These are phyloP conservation scores for Euura lappo DNA, from an alignment of 1,140 invertebrate species.

Conservation along the genomic window DNA sequence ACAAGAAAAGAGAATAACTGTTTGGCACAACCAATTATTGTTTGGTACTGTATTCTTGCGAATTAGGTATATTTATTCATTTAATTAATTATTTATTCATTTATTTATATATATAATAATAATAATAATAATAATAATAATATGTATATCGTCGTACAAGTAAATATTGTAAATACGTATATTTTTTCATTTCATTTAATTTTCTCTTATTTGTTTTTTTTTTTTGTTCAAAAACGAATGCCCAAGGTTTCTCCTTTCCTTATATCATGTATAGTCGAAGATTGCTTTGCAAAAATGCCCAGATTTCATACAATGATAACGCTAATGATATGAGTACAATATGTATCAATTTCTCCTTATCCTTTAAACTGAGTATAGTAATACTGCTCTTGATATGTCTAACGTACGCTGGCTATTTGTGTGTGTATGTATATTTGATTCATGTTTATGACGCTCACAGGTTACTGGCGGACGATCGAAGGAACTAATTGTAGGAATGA, in stretches of 20 bases:
- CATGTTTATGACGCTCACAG: conserved; percentile 6
- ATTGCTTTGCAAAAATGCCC: conserved; percentile 29
- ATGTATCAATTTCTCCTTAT: conserved; percentile 37
- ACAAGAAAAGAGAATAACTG: conserved; percentile 24
- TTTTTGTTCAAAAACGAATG: conserved; percentile 10
- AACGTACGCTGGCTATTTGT: conserved; percentile 40
- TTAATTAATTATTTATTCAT: conserved; percentile 11
- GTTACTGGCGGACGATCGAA: conserved; percentile 35
- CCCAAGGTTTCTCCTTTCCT: background rate
- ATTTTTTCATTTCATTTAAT: conserved; percentile 2
- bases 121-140: conserved; percentile 8
- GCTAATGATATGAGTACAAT: conserved; percentile 52
- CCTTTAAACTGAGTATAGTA: conserved; percentile 53
- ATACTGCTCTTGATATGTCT: conserved; percentile 60
- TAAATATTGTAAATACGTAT: conserved; percentile 10
- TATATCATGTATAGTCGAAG: conserved; percentile 13
- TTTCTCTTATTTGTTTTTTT: conserved; percentile 12
- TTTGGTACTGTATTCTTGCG: conserved; percentile 33
- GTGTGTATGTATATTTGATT: conserved; percentile 30
- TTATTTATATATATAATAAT: conserved; percentile 5
- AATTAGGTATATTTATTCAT: conserved; percentile 13
- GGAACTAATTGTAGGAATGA: conserved; percentile 28
- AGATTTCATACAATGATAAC: conserved; percentile 18
- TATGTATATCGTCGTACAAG: background rate
- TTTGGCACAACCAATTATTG: conserved; percentile 41